Percentiles rank a stretch among this genome's conserved stretches.
phyloP scores from a whole-genome alignment of 2,888 invertebrate species.

The Drosophila cracens region DNA sequence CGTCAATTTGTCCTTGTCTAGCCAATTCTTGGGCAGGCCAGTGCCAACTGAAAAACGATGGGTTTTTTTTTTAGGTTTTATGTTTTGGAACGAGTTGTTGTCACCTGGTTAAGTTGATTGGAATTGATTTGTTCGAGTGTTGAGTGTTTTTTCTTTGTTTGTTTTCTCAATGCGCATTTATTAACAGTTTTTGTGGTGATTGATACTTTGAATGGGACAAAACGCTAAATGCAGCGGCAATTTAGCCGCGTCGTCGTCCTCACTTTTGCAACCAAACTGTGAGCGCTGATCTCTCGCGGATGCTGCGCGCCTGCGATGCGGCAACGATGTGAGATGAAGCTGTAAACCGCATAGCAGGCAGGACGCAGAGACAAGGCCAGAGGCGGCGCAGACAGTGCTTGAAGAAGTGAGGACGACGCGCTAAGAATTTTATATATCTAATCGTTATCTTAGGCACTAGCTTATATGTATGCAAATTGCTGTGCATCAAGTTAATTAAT shows the following conservation, averaged over 20 bases:
- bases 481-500: constrained; percentile 44
- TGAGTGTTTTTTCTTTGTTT: constrained; percentile 17
- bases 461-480: constrained; percentile 49
- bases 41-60: constrained; percentile 74
- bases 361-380: constrained; percentile 15
- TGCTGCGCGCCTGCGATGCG: constrained; percentile 30
- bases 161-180: constrained; percentile 76
- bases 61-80: constrained; percentile 30
- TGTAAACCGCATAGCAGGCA: constrained; percentile 41
- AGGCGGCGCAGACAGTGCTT: constrained; percentile 16
- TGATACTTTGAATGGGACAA: constrained; percentile 49
- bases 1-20: constrained; percentile 62
- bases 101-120: not conserved
- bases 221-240: constrained; percentile 66
- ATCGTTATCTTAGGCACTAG: constrained; percentile 74
- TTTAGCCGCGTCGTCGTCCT: constrained; percentile 35
- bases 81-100: constrained; percentile 11
- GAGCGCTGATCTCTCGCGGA: constrained; percentile 5
- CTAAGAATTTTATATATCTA: constrained; percentile 55
- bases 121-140: constrained; percentile 15
- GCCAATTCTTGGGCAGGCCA: constrained; percentile 69
- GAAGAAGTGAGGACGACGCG: constrained; percentile 39
- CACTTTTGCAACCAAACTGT: constrained; percentile 26
- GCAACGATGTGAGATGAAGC: constrained; percentile 62
- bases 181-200: constrained; percentile 55